Evolutionary conservation across 2,888 invertebrate genomes (phyloP), one percentile per base, ranked within the genome.

Genomic region (Noctua janthina): DNA sequence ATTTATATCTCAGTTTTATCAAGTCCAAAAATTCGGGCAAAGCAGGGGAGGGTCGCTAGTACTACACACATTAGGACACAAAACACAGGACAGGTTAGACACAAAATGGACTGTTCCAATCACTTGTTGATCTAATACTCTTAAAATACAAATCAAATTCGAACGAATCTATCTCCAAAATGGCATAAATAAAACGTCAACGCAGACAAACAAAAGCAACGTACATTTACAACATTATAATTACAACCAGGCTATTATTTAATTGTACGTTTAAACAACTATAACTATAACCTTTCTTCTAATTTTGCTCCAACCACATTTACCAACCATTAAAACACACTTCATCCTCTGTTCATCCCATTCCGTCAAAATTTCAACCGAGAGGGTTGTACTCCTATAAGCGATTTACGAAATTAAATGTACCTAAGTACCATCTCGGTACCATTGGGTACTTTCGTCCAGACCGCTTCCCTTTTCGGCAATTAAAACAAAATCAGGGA

Each of bases 401-500:
- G 89, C 91, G 91, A 92, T 93, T 93, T 90, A 88, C 91, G 79
- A 90, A 93, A 93, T 94, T 92, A 92, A 93, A 94, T 92, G 92
- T 92, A 69, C 69, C 49, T 49, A 89, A 92, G 90, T 87, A 90
- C 81, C 83, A 91, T 87, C 69, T 69, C 80, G 20, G 70, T 79
- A 62, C 72, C 54, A 69, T 88, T 83, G 75, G 71, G 87, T 82
- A 87, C 88, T 91, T 89, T 84, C 78, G 80, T 80, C 85, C 91
- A 88, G 88, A 86, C 89, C 89, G 88, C 83, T 90, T 90, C 91
- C 93, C 92, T 92, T 92, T 92, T 91, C 92, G 90, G 90, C 94
- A 94, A 94, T 95, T 95, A 95, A 95, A 95, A 92, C 88, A 91
- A 93, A 93, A 95, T 95, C 94, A 94, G 92, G 89, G 89, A 87